phyloP scores from a whole-genome alignment of 2,113 vertebrate species.

The Scopus umbretta region DNA sequence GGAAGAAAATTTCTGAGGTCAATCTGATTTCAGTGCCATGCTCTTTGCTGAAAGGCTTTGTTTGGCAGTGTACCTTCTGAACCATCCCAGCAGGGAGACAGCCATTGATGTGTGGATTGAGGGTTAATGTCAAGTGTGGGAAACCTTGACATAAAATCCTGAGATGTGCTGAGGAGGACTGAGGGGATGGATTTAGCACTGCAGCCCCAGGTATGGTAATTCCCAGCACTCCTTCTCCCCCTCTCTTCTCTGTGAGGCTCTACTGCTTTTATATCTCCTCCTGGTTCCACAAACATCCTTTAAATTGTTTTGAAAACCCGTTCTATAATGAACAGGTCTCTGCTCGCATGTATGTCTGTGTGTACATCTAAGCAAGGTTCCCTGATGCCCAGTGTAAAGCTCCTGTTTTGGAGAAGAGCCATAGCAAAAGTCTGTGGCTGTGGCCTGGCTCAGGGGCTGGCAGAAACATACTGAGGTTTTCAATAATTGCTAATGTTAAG shows the following conservation, averaged over 20 bases:
- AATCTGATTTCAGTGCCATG: background rate
- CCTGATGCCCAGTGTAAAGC: background rate
- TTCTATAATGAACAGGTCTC: background rate
- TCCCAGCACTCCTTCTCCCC: background rate
- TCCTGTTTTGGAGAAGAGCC: background rate
- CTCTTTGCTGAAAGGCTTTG: background rate
- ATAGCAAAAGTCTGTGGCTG: background rate
- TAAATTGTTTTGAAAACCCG: background rate
- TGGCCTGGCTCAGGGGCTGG: background rate
- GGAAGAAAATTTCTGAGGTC: background rate
- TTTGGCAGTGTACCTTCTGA: background rate
- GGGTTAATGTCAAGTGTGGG: background rate
- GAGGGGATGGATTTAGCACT: background rate
- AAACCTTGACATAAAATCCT: background rate
- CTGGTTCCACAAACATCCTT: background rate
- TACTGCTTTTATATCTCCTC: background rate
- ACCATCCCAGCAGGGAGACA: background rate
- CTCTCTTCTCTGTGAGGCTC: background rate
- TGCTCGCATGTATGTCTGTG: background rate
- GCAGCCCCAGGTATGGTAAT: background rate
- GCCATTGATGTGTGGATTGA: background rate
- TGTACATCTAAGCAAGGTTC: background rate
- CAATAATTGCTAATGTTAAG: background rate
- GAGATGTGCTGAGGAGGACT: accelerated
- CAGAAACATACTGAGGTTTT: background rate